phyloP scores from a whole-genome alignment of 2,113 vertebrate genomes.

The Sylvietta virens region DNA sequence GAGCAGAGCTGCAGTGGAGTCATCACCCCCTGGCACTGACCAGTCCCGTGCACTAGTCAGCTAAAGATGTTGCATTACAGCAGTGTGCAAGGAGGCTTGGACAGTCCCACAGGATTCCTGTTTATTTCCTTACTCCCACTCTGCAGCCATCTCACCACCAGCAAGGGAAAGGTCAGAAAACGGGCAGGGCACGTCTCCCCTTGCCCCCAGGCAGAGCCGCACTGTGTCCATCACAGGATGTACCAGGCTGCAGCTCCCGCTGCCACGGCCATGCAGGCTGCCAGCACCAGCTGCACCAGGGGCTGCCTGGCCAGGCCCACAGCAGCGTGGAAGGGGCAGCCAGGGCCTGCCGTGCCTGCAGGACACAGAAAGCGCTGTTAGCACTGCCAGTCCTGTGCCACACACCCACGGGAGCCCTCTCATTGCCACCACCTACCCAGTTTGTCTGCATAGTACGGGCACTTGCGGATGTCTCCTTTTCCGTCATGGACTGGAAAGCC shows the following conservation, averaged over 20 bases:
- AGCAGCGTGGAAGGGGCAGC: conserved; percentile 71
- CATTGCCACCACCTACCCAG: conserved; percentile 57
- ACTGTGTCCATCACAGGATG: conserved; percentile 76
- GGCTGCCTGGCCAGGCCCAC: conserved; percentile 76
- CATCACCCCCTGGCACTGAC: not conserved
- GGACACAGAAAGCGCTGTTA: not conserved
- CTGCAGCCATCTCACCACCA: conserved; percentile 30
- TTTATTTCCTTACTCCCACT: conserved; percentile 44
- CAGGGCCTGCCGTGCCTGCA: conserved; percentile 67
- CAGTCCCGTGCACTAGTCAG: not conserved
- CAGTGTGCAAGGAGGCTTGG: not conserved
- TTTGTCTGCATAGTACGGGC: conserved; percentile 86
- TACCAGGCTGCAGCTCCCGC: conserved; percentile 88
- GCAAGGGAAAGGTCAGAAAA: not conserved
- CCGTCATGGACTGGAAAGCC: conserved; percentile 77
- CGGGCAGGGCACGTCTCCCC: not conserved
- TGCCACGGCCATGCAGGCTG: conserved; percentile 76
- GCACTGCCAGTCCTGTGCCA: rapidly evolving
- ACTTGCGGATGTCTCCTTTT: conserved; percentile 86
- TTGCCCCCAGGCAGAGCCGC: not conserved
- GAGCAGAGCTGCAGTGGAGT: not conserved
- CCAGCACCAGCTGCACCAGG: conserved; percentile 82
- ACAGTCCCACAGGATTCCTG: not conserved
- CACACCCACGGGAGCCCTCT: rapidly evolving
- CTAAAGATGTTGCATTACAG: not conserved